These are phyloP conservation scores for Xenopus laevis DNA, from an alignment of 2,113 vertebrate genomes.

Conservation along the genomic window DNA sequence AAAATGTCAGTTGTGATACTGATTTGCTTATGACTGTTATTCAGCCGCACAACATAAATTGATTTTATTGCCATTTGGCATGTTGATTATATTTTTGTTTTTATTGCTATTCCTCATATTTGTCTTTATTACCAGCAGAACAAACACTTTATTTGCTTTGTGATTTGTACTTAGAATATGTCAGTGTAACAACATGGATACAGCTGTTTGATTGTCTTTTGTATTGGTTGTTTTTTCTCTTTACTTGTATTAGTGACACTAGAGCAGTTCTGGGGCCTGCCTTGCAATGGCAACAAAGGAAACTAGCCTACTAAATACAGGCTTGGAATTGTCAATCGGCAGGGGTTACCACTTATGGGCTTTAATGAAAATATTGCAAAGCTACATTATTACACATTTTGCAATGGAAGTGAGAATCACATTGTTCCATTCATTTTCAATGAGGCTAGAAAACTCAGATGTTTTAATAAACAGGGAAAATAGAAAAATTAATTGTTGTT, in stretches of 20 bases:
- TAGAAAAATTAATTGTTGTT: too few relatives aligned
- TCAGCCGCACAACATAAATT: constrained; percentile 20
- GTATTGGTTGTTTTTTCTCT: too few relatives aligned
- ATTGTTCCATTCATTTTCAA: too few relatives aligned
- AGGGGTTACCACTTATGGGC: background rate
- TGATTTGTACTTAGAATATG: constrained; percentile 4
- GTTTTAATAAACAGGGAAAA: too few relatives aligned
- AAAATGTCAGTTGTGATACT: constrained; percentile 2
- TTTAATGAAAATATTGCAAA: background rate
- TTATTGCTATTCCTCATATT: constrained; percentile 21
- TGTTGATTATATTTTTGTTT: constrained; percentile 31
- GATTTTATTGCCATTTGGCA: constrained; percentile 30
- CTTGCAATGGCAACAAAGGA: too few relatives aligned
- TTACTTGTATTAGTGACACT: too few relatives aligned
- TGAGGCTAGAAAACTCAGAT: too few relatives aligned
- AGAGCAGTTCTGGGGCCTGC: too few relatives aligned
- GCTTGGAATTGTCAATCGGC: too few relatives aligned
- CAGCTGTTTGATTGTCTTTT: background rate
- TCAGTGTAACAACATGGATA: constrained; percentile 9
- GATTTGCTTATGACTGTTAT: constrained; percentile 24
- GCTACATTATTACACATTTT: too few relatives aligned
- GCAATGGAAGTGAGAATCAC: too few relatives aligned
- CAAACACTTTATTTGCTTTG: constrained; percentile 24
- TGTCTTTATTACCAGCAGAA: constrained; percentile 26
- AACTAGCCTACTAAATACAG: too few relatives aligned